Conservation (phyloP, 2,113 vertebrate genomes). For the Psilopsiagon aymara region DNA sequence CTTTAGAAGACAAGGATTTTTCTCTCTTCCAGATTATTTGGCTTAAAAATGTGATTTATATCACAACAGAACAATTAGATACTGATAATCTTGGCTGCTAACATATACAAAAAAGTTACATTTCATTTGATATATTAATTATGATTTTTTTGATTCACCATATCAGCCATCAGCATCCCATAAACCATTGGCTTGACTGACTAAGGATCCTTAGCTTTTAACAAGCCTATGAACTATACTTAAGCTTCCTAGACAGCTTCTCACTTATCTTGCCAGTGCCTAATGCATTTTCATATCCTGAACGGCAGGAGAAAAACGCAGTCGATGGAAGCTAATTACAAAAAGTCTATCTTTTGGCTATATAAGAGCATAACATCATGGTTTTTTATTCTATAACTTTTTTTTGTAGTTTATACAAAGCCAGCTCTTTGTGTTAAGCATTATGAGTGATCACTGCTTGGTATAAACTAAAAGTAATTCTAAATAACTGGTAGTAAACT, state of each 20-base stretch:
- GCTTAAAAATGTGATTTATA: not conserved
- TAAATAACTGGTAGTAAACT: not conserved
- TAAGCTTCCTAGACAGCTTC: not conserved
- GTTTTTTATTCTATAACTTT: not conserved
- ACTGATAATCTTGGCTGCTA: not conserved
- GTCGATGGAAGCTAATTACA: not conserved
- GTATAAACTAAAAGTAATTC: not conserved
- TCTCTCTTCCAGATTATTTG: not conserved
- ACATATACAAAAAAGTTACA: not conserved
- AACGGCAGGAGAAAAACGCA: not conserved
- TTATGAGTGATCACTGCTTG: not conserved
- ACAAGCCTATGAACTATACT: not conserved
- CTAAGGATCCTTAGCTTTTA: not conserved
- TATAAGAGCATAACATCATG: not conserved
- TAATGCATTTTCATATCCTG: not conserved
- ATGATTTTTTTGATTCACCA: not conserved
- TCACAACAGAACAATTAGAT: not conserved
- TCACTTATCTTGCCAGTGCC: not conserved
- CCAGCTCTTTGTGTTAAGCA: not conserved
- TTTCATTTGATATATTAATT: not conserved
- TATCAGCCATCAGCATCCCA: not conserved
- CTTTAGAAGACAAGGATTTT: not conserved
- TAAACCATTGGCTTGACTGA: not conserved
- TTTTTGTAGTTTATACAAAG: not conserved
- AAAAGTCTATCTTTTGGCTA: not conserved